Percentiles rank a stretch among this genome's conserved stretches.
phyloP scores from a whole-genome alignment of 2,113 vertebrate species.

The Chionodraco myersi region DNA sequence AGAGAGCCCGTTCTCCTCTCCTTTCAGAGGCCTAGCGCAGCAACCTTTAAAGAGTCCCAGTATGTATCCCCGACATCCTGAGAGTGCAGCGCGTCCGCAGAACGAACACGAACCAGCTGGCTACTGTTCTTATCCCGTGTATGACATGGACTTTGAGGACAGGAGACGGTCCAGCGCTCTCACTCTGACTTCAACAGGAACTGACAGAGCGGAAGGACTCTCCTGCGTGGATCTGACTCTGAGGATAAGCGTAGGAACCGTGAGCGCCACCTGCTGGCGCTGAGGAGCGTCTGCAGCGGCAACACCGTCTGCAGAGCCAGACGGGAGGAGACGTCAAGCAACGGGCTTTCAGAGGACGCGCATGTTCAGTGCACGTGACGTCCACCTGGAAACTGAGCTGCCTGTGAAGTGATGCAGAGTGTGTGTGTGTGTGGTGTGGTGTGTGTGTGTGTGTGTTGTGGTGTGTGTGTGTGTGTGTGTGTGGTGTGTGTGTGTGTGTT shows the following conservation, averaged over 20 bases:
- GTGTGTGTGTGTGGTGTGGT: too few species aligned
- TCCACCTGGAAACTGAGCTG: neutral
- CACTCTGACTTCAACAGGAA: neutral
- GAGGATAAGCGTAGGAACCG: conserved; percentile 36
- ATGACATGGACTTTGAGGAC: too few species aligned
- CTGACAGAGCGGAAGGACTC: neutral
- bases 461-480: neutral
- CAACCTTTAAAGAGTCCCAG: too few species aligned
- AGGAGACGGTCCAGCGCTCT: neutral
- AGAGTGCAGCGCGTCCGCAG: too few species aligned
- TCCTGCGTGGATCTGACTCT: neutral
- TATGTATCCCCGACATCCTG: too few species aligned
- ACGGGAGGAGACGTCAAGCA: neutral
- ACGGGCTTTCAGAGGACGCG: neutral
- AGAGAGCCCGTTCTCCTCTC: too few species aligned
- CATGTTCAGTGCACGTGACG: neutral
- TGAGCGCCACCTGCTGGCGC: conserved; percentile 78
- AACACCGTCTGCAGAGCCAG: neutral
- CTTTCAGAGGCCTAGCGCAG: too few species aligned
- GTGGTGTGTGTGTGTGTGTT: neutral
- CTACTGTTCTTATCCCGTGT: too few species aligned
- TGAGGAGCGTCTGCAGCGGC: conserved; percentile 39
- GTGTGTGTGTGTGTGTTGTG: neutral
- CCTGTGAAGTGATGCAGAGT: too few species aligned
- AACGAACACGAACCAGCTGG: too few species aligned